These are phyloP conservation scores for Drosophila rubida DNA, from an alignment of 2,888 invertebrate species.

Conservation along the genomic window DNA sequence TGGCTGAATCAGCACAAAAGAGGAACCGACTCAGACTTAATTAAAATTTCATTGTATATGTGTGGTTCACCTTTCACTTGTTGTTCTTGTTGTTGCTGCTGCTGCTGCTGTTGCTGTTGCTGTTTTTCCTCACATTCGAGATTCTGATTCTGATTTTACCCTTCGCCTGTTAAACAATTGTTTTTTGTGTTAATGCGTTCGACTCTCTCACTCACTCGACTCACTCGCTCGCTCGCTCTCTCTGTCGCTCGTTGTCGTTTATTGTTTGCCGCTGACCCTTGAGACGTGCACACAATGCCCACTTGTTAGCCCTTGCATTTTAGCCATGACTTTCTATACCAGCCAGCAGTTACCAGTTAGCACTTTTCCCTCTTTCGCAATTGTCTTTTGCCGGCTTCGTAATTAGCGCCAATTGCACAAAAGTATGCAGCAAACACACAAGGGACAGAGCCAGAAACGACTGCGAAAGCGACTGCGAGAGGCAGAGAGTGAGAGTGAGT, in stretches of 20 bases:
- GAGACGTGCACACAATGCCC: conserved; percentile 67
- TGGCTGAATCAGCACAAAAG: conserved; percentile 76
- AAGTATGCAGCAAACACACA: conserved; percentile 45
- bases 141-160: conserved; percentile 62
- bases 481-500: neutral
- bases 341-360: neutral
- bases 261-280: conserved; percentile 58
- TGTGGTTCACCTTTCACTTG: conserved; percentile 61
- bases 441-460: conserved; percentile 1
- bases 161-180: conserved; percentile 61
- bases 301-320: conserved; percentile 58
- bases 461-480: too few relatives aligned
- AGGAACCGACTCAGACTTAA: conserved; percentile 69
- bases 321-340: conserved; percentile 30
- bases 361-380: conserved; percentile 33
- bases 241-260: conserved; percentile 33
- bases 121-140: conserved; percentile 8
- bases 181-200: conserved; percentile 51
- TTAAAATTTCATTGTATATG: conserved; percentile 77
- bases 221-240: neutral
- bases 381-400: conserved; percentile 46
- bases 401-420: conserved; percentile 66
- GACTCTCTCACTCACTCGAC: neutral
- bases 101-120: neutral
- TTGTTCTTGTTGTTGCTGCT: conserved; percentile 3